Percentiles rank a stretch among this genome's conserved stretches.
Conservation (phyloP, 2,888 invertebrate genomes). For the Pyrochroa serraticornis region DNA sequence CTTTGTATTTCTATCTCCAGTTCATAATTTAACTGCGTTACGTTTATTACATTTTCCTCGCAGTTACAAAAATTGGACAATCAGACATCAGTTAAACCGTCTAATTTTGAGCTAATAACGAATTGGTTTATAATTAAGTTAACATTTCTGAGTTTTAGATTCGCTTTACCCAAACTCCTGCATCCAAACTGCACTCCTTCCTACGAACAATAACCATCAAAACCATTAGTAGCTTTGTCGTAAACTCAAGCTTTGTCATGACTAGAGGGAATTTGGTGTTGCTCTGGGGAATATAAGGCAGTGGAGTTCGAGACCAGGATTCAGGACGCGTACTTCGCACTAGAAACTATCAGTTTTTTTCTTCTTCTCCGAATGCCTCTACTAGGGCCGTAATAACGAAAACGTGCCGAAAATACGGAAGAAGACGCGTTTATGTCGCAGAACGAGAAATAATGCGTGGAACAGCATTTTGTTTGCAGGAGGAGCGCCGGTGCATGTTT, state of each 20-base stretch:
- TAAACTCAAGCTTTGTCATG: too few species aligned
- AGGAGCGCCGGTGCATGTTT: constrained; percentile 30
- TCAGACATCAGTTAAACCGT: constrained; percentile 1
- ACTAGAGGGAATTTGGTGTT: too few species aligned
- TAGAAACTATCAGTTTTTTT: constrained; percentile 41
- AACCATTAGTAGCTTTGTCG: too few species aligned
- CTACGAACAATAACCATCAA: neutral
- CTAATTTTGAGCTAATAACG: neutral
- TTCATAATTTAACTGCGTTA: too few species aligned
- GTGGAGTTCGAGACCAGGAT: constrained; percentile 17
- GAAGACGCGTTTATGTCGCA: constrained; percentile 33
- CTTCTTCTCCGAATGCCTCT: constrained; percentile 17
- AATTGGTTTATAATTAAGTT: neutral
- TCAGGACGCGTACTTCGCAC: constrained; percentile 35
- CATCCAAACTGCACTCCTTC: neutral
- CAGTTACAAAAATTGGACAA: constrained; percentile 3
- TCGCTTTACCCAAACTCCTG: neutral
- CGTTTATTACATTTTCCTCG: too few species aligned
- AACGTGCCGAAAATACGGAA: constrained; percentile 41
- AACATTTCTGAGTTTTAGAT: neutral
- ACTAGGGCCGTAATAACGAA: constrained; percentile 40
- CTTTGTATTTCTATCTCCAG: too few species aligned
- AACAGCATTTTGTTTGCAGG: constrained; percentile 20
- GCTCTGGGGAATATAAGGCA: neutral
- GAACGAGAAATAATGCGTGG: constrained; percentile 36